A percentile compares a stretch with the other conserved stretches of the same genome.
Evolutionary conservation across 2,113 vertebrate genomes (phyloP).

Genomic region (Neogobius melanostomus): DNA sequence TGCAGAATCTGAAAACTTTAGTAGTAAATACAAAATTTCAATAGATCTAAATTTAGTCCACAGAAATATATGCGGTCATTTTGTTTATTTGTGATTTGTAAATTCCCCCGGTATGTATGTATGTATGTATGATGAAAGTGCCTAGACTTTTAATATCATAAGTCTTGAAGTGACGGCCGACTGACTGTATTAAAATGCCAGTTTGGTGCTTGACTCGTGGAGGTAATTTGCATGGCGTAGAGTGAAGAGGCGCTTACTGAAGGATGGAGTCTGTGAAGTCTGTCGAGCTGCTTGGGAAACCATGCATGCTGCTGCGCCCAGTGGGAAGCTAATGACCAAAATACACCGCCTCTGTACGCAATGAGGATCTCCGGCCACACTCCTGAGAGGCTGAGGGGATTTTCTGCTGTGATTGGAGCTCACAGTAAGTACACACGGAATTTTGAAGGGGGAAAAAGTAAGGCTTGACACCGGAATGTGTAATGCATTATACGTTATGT

Average conservation of each 20-base stretch:
- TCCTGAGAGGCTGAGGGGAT: conserved; percentile 42
- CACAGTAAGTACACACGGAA: conserved; percentile 30
- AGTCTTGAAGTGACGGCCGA: background rate
- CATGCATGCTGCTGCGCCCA: conserved; percentile 56
- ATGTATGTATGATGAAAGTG: too few species aligned
- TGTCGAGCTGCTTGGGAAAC: conserved; percentile 48
- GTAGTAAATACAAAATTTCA: too few species aligned
- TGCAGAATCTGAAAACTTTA: background rate
- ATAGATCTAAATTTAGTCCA: too few species aligned
- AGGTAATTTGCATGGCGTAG: conserved; percentile 34
- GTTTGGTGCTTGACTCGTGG: conserved; percentile 15
- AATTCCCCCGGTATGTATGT: background rate
- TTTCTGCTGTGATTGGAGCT: conserved; percentile 53
- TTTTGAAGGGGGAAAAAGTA: conserved; percentile 6
- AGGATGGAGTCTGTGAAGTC: conserved; percentile 37
- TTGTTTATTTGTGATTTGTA: background rate
- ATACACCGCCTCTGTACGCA: conserved; percentile 36
- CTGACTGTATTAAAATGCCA: conserved; percentile 14
- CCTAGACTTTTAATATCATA: background rate
- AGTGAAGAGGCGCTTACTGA: conserved; percentile 38
- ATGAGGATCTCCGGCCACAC: conserved; percentile 31
- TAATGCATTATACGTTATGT: background rate
- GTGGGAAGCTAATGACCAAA: conserved; percentile 64
- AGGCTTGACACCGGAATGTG: conserved; percentile 12
- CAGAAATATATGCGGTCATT: too few species aligned